These are phyloP conservation scores for Ictalurus punctatus DNA, from an alignment of 2,113 vertebrate species.

Conservation along the genomic window DNA sequence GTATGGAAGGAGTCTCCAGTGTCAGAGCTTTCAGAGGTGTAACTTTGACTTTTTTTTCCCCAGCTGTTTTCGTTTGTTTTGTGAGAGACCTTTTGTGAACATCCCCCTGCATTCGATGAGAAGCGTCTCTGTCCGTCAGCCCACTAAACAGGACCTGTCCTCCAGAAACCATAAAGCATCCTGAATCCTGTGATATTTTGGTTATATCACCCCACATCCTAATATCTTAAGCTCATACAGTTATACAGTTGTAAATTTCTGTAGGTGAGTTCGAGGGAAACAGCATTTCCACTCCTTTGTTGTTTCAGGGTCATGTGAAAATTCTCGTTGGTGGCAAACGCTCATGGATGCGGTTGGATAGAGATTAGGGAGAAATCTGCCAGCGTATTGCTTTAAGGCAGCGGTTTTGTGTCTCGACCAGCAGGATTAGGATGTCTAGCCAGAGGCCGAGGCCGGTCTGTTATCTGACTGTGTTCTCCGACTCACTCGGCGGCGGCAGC, in stretches of 20 bases:
- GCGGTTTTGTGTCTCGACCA: conserved; percentile 21
- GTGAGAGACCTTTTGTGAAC: neutral
- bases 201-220: no score
- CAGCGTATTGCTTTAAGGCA: neutral
- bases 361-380: neutral
- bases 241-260: neutral
- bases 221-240: no score
- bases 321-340: neutral
- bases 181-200: no score
- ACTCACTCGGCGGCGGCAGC: neutral
- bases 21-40: no score
- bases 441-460: conserved; percentile 31
- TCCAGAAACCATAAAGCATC: conserved; percentile 22
- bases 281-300: neutral
- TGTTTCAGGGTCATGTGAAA: neutral
- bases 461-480: conserved; percentile 47
- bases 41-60: no score
- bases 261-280: no score
- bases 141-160: neutral
- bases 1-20: no score
- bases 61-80: no score
- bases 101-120: neutral
- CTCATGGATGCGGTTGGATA: neutral
- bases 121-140: neutral
- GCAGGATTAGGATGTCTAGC: conserved; percentile 52